Conservation (phyloP, 2,113 vertebrate genomes). For the Enhydra lutris region DNA sequence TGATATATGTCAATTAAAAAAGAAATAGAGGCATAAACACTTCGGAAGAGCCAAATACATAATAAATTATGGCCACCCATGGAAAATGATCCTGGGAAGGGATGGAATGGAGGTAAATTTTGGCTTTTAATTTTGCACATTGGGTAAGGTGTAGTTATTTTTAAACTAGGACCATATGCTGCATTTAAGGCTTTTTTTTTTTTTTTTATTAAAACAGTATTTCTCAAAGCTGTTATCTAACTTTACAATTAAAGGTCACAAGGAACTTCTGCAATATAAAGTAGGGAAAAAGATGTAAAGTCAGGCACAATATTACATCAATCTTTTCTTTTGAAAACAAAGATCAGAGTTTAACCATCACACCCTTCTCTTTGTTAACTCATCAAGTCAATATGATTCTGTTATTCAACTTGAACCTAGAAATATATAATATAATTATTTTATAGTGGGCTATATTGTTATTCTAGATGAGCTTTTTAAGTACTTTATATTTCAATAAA, state of each 20-base stretch:
- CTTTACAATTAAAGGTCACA: slow-evolving; percentile 13
- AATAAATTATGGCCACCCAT: not conserved
- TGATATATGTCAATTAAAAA: not conserved
- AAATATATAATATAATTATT: not conserved
- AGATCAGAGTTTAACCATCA: slow-evolving; percentile 17
- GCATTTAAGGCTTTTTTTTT: not conserved
- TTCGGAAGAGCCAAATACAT: not conserved
- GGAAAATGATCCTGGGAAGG: not conserved
- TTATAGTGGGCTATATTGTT: not conserved
- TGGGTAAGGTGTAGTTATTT: not conserved
- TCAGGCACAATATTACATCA: not conserved
- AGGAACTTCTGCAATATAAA: slow-evolving; percentile 8
- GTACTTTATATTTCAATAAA: not conserved
- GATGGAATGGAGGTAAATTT: not conserved
- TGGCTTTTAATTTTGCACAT: not conserved
- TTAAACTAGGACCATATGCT: not conserved
- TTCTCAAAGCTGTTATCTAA: slow-evolving; percentile 7
- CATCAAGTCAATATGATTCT: not conserved
- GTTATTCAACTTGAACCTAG: not conserved
- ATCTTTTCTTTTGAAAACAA: slow-evolving; percentile 25
- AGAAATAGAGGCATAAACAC: not conserved
- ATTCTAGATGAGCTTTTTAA: slow-evolving; percentile 25
- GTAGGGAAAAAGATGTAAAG: not conserved
- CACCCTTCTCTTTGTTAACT: not conserved
- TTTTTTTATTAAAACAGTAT: slow-evolving; percentile 34